Percentiles rank a stretch among this genome's conserved stretches.
Conservation (phyloP, 2,888 invertebrate species). For the Amblyteles armatorius region DNA sequence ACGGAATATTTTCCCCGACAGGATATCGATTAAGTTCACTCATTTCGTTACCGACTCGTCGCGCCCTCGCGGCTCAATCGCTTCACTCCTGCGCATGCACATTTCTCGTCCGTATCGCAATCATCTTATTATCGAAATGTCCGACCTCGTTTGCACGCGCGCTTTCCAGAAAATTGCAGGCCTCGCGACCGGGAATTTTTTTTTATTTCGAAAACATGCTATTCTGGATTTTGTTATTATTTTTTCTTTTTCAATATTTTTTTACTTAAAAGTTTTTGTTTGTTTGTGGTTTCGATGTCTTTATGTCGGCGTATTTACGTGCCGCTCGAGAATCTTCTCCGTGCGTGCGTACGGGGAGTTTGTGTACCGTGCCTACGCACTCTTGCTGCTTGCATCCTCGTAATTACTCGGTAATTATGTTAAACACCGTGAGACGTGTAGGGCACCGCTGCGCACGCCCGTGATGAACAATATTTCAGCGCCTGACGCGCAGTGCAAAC, state of each 20-base stretch:
- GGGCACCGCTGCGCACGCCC: slow-evolving; percentile 21
- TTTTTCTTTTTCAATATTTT: not conserved
- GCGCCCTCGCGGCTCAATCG: no score
- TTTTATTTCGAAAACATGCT: slow-evolving; percentile 10
- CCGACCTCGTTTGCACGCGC: slow-evolving; percentile 47
- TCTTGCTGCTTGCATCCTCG: slow-evolving; percentile 12
- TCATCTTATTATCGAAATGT: slow-evolving; percentile 52
- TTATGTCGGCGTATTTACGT: slow-evolving; percentile 37
- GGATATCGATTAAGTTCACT: slow-evolving; percentile 58
- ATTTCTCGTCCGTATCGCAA: slow-evolving; percentile 3
- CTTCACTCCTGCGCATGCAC: not conserved
- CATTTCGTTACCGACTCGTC: not conserved
- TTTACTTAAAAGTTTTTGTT: not conserved
- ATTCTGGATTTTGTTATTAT: not conserved
- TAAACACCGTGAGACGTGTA: slow-evolving; percentile 62
- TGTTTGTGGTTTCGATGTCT: slow-evolving; percentile 33
- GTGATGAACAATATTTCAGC: slow-evolving; percentile 64
- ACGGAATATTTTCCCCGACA: slow-evolving; percentile 45
- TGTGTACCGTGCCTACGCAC: slow-evolving; percentile 23
- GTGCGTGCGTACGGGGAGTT: not conserved
- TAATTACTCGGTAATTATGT: slow-evolving; percentile 65
- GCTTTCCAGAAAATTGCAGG: slow-evolving; percentile 59
- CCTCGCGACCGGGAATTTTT: not conserved
- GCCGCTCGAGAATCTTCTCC: not conserved
- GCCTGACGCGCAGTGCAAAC: slow-evolving; percentile 54